Conservation (phyloP, 2,797 vertebrate genomes). For the Hypotaenidia okinawae region DNA sequence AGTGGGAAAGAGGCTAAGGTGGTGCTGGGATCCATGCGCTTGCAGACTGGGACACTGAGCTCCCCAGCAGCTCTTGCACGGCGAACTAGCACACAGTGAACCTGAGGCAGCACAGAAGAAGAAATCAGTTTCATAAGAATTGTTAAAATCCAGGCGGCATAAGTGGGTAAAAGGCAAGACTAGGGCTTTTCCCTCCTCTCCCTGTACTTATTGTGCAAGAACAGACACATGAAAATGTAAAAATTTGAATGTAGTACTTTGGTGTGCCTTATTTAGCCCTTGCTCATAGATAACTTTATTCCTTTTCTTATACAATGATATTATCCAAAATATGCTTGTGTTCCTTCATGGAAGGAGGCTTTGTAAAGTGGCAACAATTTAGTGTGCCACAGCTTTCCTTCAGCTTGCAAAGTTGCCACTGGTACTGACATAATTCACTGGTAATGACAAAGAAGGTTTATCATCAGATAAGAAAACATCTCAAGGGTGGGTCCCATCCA, state of each 20-base stretch:
- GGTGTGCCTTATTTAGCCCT: not conserved
- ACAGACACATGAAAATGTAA: not conserved
- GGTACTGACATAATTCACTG: not conserved
- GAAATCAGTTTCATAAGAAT: not conserved
- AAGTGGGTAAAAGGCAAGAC: constrained; percentile 17
- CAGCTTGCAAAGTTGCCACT: not conserved
- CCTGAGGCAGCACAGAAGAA: not conserved
- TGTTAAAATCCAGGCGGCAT: not conserved
- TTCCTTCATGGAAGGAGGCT: not conserved
- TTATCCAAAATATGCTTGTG: not conserved
- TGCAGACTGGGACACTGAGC: not conserved
- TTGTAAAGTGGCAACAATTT: not conserved
- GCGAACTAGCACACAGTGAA: not conserved
- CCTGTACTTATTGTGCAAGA: not conserved
- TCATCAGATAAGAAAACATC: not conserved
- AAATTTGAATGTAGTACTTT: not conserved
- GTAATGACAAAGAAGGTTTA: not conserved
- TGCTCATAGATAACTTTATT: not conserved
- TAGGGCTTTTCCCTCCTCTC: not conserved
- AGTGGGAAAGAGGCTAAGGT: constrained; percentile 1
- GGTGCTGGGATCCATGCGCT: not conserved
- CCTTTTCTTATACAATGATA: not conserved
- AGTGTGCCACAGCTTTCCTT: not conserved
- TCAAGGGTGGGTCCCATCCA: not conserved
- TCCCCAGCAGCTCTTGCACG: not conserved